phyloP scores from a whole-genome alignment of 2,888 invertebrate genomes.

The Apotomis betuletana region DNA sequence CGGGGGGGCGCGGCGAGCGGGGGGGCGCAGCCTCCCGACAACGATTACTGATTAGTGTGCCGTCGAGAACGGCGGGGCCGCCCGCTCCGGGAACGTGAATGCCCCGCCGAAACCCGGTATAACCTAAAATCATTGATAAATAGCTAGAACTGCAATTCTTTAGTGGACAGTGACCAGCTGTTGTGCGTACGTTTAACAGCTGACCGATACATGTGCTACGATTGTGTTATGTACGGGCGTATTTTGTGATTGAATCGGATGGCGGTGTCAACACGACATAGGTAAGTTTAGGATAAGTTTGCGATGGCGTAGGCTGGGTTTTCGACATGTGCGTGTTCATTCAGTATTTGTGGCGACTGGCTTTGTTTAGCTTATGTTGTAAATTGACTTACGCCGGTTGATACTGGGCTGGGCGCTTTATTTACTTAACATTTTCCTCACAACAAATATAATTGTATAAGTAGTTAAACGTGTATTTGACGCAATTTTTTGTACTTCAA shows the following conservation, averaged over 20 bases:
- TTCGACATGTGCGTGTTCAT: not conserved
- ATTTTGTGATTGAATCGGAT: slow-evolving; percentile 63
- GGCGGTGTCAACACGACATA: slow-evolving; percentile 31
- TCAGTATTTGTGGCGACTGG: not conserved
- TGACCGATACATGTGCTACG: slow-evolving; percentile 74
- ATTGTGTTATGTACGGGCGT: slow-evolving; percentile 67
- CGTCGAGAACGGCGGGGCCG: slow-evolving; percentile 76
- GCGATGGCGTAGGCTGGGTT: not conserved
- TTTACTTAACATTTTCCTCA: too few relatives aligned
- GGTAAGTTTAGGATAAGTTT: slow-evolving; percentile 34
- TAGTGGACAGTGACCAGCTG: slow-evolving; percentile 13
- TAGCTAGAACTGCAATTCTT: slow-evolving; percentile 13
- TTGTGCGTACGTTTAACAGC: slow-evolving; percentile 56
- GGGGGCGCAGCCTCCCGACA: slow-evolving; percentile 81
- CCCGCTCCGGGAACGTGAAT: slow-evolving; percentile 67
- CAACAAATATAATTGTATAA: not conserved
- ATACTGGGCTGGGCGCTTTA: too few relatives aligned
- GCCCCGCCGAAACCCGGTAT: slow-evolving; percentile 62
- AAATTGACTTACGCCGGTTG: too few relatives aligned
- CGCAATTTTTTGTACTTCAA: too few relatives aligned
- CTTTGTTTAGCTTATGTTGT: slow-evolving; percentile 5
- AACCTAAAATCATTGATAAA: slow-evolving; percentile 61
- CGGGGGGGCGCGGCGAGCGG: slow-evolving; percentile 49
- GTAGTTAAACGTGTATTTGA: too few relatives aligned
- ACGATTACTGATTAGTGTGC: slow-evolving; percentile 85